Conservation (phyloP, 2,888 invertebrate species). For the Balanococcus diminutus region DNA sequence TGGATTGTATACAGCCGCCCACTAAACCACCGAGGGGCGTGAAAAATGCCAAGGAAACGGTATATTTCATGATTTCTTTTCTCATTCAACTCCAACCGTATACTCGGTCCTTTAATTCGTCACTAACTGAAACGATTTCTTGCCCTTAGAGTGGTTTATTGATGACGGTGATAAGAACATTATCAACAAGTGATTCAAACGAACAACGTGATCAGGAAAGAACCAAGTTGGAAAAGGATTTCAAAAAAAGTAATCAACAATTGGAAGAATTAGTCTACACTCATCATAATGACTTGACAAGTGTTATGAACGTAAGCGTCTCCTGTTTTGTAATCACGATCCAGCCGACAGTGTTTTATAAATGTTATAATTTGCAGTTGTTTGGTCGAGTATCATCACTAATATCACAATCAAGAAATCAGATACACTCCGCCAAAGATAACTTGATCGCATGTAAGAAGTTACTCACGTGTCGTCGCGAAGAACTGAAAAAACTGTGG, state of each 20-base stretch:
- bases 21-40: constrained; percentile 86
- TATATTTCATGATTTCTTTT: constrained; percentile 62
- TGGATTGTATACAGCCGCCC: constrained; percentile 65
- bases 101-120: neutral
- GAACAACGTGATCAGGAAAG: constrained; percentile 93
- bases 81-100: neutral
- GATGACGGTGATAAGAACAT: constrained; percentile 92
- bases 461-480: constrained; percentile 85
- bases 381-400: constrained; percentile 78
- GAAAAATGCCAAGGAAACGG: constrained; percentile 85
- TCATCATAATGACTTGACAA: constrained; percentile 85
- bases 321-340: neutral
- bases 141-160: constrained; percentile 76
- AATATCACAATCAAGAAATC: constrained; percentile 77
- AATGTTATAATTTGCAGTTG: constrained; percentile 64
- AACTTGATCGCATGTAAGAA: constrained; percentile 83
- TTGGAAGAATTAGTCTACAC: constrained; percentile 86
- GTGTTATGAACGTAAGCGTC: constrained; percentile 71
- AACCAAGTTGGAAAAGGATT: constrained; percentile 90
- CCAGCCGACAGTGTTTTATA: neutral
- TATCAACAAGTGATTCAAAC: constrained; percentile 92
- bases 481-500: constrained; percentile 93
- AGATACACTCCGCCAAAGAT: constrained; percentile 78
- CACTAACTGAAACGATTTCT: neutral
- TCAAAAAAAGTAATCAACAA: constrained; percentile 85